Percentiles rank a stretch among this genome's conserved stretches.
These are phyloP conservation scores for Gnathochromis pfefferi DNA, from an alignment of 2,113 vertebrate species.

Conservation along the genomic window DNA sequence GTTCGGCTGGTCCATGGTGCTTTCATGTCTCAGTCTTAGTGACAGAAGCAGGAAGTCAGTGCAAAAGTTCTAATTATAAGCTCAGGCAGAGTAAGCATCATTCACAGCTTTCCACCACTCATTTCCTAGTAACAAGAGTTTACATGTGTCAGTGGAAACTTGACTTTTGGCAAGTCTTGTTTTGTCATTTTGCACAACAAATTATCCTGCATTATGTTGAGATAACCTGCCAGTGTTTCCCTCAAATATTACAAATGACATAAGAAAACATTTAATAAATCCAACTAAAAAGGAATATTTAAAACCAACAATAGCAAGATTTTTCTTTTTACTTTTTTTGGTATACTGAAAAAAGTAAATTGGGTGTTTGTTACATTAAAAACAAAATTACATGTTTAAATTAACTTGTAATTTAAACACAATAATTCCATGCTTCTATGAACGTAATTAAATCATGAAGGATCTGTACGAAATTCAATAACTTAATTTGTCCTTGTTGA, in stretches of 20 bases:
- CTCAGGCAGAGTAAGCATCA: conserved; percentile 34
- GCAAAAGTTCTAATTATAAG: conserved; percentile 60
- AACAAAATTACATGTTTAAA: too few species aligned
- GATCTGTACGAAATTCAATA: too few species aligned
- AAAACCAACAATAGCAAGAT: neutral
- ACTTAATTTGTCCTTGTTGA: too few species aligned
- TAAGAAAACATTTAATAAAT: neutral
- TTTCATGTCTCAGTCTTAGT: conserved; percentile 49
- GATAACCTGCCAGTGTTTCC: neutral
- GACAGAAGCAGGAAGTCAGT: conserved; percentile 37
- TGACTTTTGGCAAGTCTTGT: neutral
- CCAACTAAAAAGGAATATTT: neutral
- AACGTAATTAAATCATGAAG: too few species aligned
- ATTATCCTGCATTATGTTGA: neutral
- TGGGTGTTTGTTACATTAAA: too few species aligned
- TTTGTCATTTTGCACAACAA: neutral
- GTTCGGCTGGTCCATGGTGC: neutral
- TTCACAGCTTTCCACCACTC: conserved; percentile 1
- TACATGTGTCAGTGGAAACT: neutral
- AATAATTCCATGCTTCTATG: too few species aligned
- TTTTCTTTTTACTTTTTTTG: neutral
- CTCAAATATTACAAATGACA: neutral
- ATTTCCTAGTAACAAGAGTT: neutral
- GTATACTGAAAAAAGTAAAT: too few species aligned
- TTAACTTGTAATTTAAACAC: too few species aligned